phyloP scores from a whole-genome alignment of 2,888 invertebrate genomes.

The Allophyes oxyacanthae region DNA sequence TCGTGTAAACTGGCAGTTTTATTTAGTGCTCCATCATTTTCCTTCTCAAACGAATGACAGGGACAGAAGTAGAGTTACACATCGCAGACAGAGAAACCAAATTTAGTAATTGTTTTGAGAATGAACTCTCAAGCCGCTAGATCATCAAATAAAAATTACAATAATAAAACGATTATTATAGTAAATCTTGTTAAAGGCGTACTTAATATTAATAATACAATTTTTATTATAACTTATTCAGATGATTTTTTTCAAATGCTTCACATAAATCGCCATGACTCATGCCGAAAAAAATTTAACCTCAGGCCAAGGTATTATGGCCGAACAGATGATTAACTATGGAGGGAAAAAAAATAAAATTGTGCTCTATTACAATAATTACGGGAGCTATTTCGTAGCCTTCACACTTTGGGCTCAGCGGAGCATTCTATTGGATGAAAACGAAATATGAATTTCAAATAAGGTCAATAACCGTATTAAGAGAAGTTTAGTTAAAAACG shows the following conservation, averaged over 20 bases:
- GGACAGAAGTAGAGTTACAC: too few relatives aligned
- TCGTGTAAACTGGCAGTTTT: too few relatives aligned
- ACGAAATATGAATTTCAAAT: slow-evolving; percentile 25
- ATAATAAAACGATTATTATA: slow-evolving; percentile 18
- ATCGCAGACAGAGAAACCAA: too few relatives aligned
- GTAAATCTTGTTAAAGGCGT: not conserved
- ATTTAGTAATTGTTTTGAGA: not conserved
- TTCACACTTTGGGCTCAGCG: slow-evolving; percentile 34
- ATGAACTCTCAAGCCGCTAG: not conserved
- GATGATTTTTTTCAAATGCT: slow-evolving; percentile 20
- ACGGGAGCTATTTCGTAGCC: slow-evolving; percentile 50
- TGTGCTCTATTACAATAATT: slow-evolving; percentile 61
- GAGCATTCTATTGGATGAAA: slow-evolving; percentile 24
- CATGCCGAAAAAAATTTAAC: slow-evolving; percentile 29
- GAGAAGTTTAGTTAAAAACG: slow-evolving; percentile 11
- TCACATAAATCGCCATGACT: slow-evolving; percentile 22
- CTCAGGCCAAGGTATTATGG: slow-evolving; percentile 40
- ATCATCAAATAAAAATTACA: not conserved
- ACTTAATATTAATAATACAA: too few relatives aligned
- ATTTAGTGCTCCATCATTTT: too few relatives aligned
- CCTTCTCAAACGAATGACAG: too few relatives aligned
- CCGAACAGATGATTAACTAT: slow-evolving; percentile 48
- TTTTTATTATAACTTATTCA: slow-evolving; percentile 8
- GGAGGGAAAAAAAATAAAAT: slow-evolving; percentile 51
- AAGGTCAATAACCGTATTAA: slow-evolving; percentile 37